Evolutionary conservation across 2,888 invertebrate genomes (phyloP).

Genomic region (Sesia bembeciformis): DNA sequence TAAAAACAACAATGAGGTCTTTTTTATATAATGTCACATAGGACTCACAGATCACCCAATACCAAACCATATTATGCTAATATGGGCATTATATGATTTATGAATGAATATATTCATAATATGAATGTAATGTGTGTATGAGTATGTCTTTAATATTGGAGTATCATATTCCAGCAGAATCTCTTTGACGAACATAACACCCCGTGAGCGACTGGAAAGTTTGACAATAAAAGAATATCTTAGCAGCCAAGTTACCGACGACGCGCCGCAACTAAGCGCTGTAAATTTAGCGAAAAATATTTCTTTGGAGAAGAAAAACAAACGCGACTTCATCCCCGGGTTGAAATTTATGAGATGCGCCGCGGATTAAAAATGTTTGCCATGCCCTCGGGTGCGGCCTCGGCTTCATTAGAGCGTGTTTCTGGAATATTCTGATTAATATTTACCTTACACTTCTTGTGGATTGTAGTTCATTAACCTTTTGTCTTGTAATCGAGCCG

Average conservation of each 20-base stretch:
- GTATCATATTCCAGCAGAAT: too few relatives aligned
- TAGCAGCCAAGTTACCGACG: slow-evolving; percentile 20
- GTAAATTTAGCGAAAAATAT: slow-evolving; percentile 59
- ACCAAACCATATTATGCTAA: too few relatives aligned
- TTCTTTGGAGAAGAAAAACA: slow-evolving; percentile 59
- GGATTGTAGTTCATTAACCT: slow-evolving; percentile 53
- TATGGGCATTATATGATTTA: too few relatives aligned
- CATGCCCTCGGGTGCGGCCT: slow-evolving; percentile 51
- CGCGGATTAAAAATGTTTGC: slow-evolving; percentile 69
- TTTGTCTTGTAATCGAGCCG: slow-evolving; percentile 18
- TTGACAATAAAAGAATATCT: slow-evolving; percentile 29
- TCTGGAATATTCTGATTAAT: slow-evolving; percentile 64
- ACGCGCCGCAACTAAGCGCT: slow-evolving; percentile 40
- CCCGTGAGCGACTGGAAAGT: slow-evolving; percentile 31
- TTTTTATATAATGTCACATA: too few relatives aligned
- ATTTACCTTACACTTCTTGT: slow-evolving; percentile 64
- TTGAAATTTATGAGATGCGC: slow-evolving; percentile 70
- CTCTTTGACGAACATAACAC: slow-evolving; percentile 4
- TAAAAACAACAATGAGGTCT: too few relatives aligned
- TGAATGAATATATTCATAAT: too few relatives aligned
- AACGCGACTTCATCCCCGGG: slow-evolving; percentile 55
- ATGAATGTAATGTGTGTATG: too few relatives aligned
- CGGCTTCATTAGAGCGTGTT: slow-evolving; percentile 59
- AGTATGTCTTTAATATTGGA: too few relatives aligned
- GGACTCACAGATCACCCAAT: too few relatives aligned